Evolutionary conservation across 2,797 vertebrate species (phyloP), one percentile per base, ranked within the genome.

Genomic region (Varecia variegata): DNA sequence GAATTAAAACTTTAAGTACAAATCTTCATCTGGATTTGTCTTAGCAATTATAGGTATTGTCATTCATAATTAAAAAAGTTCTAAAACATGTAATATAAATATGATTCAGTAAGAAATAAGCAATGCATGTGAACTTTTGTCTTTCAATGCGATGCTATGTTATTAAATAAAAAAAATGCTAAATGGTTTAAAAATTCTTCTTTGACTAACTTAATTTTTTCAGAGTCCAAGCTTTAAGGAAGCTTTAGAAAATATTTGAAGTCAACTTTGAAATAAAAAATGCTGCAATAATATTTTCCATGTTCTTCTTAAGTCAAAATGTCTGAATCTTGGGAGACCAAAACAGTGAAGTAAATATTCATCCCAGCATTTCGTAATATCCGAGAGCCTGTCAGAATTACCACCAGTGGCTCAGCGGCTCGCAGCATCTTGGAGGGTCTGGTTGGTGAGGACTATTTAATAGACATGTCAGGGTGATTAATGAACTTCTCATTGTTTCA

Each of bases 391-490:
- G 0, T 20, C 40, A 81, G 45, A 94, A 74, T 10, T 38, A 30
- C 40, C 77, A 32, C 25, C 23, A 30, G 21, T 10, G 17, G 21
- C 35, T 83, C 43, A 30, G 74, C 5, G 18, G 25, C 0, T 40
- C 93, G 21, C 47, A 60, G 6, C 0, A 14, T 80, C 35, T 14
- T 32, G 68, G 80, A 62, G 93, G 30, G 5, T 83, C 96, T 35
- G 14, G 8, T 82, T 30, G 93, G 35, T 1, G 38, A 68, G 40
- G 96, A 7, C 25, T 50, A 73, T 20, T 90, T 81, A 90, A 70
- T 94, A 86, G 3, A 94, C 76, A 32, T 56, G 87, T 77, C 96
- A 93, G 40, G 45, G 58, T 80, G 82, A 96, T 60, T 90, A 74
- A 97, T 95, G 81, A 68, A 70, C 8, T 5, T 11, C 11, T 18